phyloP scores from a whole-genome alignment of 2,888 invertebrate species.

The Ditula angustiorana region DNA sequence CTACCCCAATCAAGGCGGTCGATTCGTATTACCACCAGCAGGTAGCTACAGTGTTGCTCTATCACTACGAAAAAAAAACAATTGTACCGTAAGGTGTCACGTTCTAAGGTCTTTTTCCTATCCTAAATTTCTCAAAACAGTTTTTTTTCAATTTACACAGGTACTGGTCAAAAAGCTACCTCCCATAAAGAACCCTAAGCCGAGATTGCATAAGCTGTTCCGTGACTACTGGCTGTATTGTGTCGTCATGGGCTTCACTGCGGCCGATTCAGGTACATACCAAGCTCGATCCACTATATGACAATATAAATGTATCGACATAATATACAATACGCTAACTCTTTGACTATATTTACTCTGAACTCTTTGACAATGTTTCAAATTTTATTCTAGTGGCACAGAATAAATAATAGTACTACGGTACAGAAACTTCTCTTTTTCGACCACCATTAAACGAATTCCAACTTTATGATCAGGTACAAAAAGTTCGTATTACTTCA shows the following conservation, averaged over 20 bases:
- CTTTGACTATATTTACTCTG: conserved; percentile 17
- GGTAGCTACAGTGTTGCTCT: no score
- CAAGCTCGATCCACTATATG: background rate
- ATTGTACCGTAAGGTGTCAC: no score
- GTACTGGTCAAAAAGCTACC: conserved; percentile 93
- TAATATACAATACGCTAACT: conserved; percentile 6
- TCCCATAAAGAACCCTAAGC: conserved; percentile 95
- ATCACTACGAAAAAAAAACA: no score
- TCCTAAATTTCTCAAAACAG: background rate
- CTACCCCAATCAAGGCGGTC: no score
- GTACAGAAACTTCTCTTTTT: no score
- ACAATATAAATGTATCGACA: background rate
- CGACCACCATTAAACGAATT: no score
- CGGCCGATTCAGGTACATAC: conserved; percentile 88
- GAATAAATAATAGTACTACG: no score
- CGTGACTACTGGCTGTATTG: conserved; percentile 99
- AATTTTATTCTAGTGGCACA: background rate
- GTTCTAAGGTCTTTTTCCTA: no score
- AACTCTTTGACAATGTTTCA: conserved; percentile 20
- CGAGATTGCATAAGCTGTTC: conserved; percentile 97
- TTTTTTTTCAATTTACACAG: conserved; percentile 54
- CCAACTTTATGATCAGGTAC: no score
- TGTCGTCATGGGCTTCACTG: conserved; percentile 99
- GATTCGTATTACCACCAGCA: no score
- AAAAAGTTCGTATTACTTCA: no score